A percentile compares a stretch with the other conserved stretches of the same genome.
These are phyloP conservation scores for Oplegnathus fasciatus DNA, from an alignment of 2,113 vertebrate species.

Conservation along the genomic window DNA sequence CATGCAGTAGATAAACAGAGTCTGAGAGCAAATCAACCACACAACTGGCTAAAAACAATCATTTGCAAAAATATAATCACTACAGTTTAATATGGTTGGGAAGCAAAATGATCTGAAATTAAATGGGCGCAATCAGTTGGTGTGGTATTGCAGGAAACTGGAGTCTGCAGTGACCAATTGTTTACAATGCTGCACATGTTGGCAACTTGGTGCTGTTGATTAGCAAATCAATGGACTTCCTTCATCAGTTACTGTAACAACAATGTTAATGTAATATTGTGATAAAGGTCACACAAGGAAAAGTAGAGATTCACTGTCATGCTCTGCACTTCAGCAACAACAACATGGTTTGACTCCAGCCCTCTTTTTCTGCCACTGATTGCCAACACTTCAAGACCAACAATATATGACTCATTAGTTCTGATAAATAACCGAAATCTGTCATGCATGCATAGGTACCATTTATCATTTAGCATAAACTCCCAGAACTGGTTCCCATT, in stretches of 20 bases:
- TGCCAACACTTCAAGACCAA: background rate
- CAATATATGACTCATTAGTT: background rate
- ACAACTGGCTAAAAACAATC: background rate
- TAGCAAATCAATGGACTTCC: background rate
- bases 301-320: background rate
- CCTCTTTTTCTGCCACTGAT: background rate
- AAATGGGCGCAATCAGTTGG: conserved; percentile 3
- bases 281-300: background rate
- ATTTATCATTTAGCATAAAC: background rate
- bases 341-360: background rate
- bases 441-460: background rate
- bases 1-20: background rate
- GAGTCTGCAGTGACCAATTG: background rate
- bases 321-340: background rate
- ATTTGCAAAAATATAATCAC: background rate
- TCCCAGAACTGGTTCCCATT: background rate
- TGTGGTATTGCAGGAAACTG: background rate
- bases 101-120: background rate
- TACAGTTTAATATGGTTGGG: background rate
- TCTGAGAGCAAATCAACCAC: conserved; percentile 9
- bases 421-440: background rate
- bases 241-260: background rate
- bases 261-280: background rate
- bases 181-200: background rate
- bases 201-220: background rate